Evolutionary conservation across 2,888 invertebrate genomes (phyloP).

Genomic region (Elmis aenea): DNA sequence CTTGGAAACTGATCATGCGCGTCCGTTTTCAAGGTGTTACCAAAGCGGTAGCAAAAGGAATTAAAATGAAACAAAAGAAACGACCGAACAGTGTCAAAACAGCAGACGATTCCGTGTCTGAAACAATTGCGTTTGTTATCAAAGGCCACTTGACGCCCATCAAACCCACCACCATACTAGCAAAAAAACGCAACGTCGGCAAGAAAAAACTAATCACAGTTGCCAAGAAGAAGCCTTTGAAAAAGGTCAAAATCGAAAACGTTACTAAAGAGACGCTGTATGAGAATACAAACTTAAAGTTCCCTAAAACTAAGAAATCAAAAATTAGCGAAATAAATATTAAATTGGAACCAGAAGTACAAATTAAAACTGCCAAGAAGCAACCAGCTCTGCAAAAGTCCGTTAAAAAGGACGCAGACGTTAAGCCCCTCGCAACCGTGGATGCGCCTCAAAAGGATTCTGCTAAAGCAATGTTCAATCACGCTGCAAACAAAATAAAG

Average conservation of each 20-base stretch:
- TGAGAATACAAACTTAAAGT: slow-evolving; percentile 22
- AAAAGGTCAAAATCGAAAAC: slow-evolving; percentile 16
- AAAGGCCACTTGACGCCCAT: slow-evolving; percentile 41
- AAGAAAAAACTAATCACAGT: slow-evolving; percentile 25
- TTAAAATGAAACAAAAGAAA: slow-evolving; percentile 34
- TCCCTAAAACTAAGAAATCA: slow-evolving; percentile 38
- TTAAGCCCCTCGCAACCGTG: neutral
- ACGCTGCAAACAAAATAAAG: slow-evolving; percentile 10
- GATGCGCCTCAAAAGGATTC: neutral
- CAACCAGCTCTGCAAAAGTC: neutral
- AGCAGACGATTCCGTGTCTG: slow-evolving; percentile 38
- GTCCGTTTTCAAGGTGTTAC: slow-evolving; percentile 16
- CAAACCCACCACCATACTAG: slow-evolving; percentile 27
- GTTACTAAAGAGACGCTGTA: slow-evolving; percentile 11
- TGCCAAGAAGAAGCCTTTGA: slow-evolving; percentile 26
- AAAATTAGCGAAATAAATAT: slow-evolving; percentile 45
- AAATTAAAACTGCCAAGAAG: neutral
- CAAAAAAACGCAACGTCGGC: slow-evolving; percentile 22
- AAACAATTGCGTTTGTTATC: slow-evolving; percentile 44
- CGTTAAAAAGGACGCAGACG: neutral
- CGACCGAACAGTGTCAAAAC: slow-evolving; percentile 28
- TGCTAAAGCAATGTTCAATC: slow-evolving; percentile 11
- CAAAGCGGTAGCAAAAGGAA: slow-evolving; percentile 17
- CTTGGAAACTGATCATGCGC: slow-evolving; percentile 21
- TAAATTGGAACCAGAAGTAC: slow-evolving; percentile 1